These are phyloP conservation scores for Zeuzera pyrina DNA, from an alignment of 2,888 invertebrate genomes.

Conservation along the genomic window DNA sequence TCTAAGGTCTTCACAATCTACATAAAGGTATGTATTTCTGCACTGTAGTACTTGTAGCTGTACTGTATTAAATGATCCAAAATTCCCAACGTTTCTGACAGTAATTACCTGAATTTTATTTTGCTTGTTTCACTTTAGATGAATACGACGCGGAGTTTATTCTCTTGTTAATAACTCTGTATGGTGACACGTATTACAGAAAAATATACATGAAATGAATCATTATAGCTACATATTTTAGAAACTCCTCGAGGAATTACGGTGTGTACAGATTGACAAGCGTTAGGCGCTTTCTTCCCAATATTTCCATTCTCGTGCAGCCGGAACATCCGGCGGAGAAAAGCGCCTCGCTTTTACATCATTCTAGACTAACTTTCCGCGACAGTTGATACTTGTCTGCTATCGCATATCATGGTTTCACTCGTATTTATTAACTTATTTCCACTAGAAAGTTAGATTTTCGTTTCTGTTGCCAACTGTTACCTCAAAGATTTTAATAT, in stretches of 20 bases:
- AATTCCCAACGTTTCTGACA: background rate
- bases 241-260: slow-evolving; percentile 12
- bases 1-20: no score
- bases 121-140: background rate
- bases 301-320: slow-evolving; percentile 31
- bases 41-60: background rate
- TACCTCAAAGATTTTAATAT: no score
- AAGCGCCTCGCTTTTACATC: slow-evolving; percentile 22
- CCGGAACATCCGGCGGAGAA: slow-evolving; percentile 48
- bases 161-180: no score
- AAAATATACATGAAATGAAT: no score
- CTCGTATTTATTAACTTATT: no score
- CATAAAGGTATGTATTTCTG: no score
- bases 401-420: slow-evolving; percentile 46
- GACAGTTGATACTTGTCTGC: slow-evolving; percentile 27
- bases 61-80: background rate
- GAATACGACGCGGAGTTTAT: background rate
- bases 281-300: slow-evolving; percentile 18
- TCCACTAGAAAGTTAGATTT: no score
- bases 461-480: no score
- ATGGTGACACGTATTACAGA: no score
- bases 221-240: no score
- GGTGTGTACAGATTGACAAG: slow-evolving; percentile 10
- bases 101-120: background rate
- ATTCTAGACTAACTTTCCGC: slow-evolving; percentile 18